These are phyloP conservation scores for Alces alces DNA, from an alignment of 2,113 vertebrate genomes.

Conservation along the genomic window DNA sequence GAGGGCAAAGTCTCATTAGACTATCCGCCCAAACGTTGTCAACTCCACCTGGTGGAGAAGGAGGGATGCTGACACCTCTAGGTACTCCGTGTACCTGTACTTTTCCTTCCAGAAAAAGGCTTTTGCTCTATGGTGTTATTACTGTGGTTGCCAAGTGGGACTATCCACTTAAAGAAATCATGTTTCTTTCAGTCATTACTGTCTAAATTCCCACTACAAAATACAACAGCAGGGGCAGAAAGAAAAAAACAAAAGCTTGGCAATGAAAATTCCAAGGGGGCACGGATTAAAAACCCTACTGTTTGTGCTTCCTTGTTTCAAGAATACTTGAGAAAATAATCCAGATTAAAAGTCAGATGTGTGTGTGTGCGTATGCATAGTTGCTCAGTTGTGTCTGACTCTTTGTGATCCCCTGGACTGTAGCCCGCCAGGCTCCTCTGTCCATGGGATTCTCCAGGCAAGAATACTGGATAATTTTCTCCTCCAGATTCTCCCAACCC, in stretches of 20 bases:
- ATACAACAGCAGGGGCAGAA: not conserved
- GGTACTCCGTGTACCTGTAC: not conserved
- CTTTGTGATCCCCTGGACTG: not conserved
- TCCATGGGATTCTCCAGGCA: not conserved
- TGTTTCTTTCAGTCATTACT: not conserved
- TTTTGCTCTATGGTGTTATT: not conserved
- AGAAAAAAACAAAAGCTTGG: not conserved
- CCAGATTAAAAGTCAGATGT: not conserved
- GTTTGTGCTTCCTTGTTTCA: not conserved
- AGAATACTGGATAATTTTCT: not conserved
- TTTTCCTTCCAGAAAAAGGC: not conserved
- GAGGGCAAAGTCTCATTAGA: not conserved
- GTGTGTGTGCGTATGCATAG: not conserved
- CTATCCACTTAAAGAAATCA: not conserved
- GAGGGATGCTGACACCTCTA: not conserved
- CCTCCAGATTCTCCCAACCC: not conserved
- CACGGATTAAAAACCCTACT: not conserved
- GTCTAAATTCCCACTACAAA: not conserved
- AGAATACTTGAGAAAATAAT: not conserved
- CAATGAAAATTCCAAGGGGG: not conserved
- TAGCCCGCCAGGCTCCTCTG: not conserved
- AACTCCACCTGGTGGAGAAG: not conserved
- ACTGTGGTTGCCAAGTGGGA: not conserved
- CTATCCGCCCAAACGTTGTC: not conserved
- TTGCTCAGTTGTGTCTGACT: not conserved